These are phyloP conservation scores for Keiferia lycopersicella DNA, from an alignment of 2,888 invertebrate genomes.

Conservation along the genomic window DNA sequence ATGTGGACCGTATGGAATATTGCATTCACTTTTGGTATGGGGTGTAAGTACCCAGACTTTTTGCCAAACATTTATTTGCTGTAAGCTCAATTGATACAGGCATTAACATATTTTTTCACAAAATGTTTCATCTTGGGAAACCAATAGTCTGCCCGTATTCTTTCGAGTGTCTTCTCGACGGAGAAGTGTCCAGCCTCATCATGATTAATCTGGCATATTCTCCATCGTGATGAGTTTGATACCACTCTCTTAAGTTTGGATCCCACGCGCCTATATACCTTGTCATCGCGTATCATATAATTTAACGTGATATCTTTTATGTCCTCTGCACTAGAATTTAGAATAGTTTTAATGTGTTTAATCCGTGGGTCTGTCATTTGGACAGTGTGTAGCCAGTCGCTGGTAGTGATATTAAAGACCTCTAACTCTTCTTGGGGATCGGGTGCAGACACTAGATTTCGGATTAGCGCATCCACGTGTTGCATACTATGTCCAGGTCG, in stretches of 20 bases:
- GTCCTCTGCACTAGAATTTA: not conserved
- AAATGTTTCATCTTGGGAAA: slow-evolving; percentile 27
- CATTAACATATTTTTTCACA: slow-evolving; percentile 23
- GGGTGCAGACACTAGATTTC: not conserved
- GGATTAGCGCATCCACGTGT: too few species aligned
- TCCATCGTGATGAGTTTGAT: not conserved
- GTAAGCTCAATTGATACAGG: slow-evolving; percentile 25
- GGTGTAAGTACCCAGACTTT: slow-evolving; percentile 15
- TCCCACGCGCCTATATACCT: slow-evolving; percentile 4
- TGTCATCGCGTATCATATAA: slow-evolving; percentile 2
- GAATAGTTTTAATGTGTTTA: not conserved
- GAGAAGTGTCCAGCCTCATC: slow-evolving; percentile 18
- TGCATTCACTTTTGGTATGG: not conserved
- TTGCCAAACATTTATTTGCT: slow-evolving; percentile 7
- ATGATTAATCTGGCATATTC: slow-evolving; percentile 3
- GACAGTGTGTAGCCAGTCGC: slow-evolving; percentile 4
- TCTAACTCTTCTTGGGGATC: slow-evolving; percentile 1
- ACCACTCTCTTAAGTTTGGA: not conserved
- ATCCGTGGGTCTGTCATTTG: not conserved
- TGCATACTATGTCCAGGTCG: slow-evolving; percentile 2
- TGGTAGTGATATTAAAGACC: not conserved
- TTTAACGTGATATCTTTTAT: slow-evolving; percentile 10
- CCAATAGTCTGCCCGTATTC: slow-evolving; percentile 26
- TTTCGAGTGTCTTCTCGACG: slow-evolving; percentile 19
- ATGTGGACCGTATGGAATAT: slow-evolving; percentile 4